Percentiles rank a stretch among this genome's conserved stretches.
Evolutionary conservation across 2,113 vertebrate genomes (phyloP).

Genomic region (Sorex fumeus): DNA sequence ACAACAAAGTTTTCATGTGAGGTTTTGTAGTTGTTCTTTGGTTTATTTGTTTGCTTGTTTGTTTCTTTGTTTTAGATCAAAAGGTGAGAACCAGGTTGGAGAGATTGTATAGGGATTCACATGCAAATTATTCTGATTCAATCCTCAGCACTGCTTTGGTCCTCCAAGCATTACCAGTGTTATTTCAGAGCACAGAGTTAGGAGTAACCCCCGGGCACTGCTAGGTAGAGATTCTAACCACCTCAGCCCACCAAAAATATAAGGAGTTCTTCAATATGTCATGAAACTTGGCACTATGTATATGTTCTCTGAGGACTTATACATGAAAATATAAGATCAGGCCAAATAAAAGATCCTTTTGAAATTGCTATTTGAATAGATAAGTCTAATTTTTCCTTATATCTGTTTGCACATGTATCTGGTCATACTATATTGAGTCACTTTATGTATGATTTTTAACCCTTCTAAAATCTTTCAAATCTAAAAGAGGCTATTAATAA

Average conservation of each 20-base stretch:
- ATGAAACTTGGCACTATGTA: background rate
- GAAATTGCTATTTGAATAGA: constrained; percentile 42
- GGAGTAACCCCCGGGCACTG: no score
- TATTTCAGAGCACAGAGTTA: no score
- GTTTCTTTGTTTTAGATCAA: background rate
- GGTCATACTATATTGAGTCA: constrained; percentile 50
- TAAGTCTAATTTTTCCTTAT: constrained; percentile 55
- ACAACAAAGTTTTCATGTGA: background rate
- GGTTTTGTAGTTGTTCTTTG: background rate
- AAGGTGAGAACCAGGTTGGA: background rate
- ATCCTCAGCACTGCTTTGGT: no score
- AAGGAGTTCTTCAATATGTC: background rate
- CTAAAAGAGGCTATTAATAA: constrained; percentile 53
- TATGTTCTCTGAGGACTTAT: background rate
- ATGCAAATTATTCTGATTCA: no score
- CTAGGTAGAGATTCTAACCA: no score
- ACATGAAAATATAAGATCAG: background rate
- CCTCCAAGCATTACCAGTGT: no score
- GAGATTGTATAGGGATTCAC: no score
- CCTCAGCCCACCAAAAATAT: no score
- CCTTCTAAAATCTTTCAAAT: constrained; percentile 35
- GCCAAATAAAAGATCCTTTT: constrained; percentile 8
- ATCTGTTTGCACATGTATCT: constrained; percentile 51
- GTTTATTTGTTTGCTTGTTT: constrained; percentile 11
- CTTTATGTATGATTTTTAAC: constrained; percentile 41